Percentiles rank a stretch among this genome's conserved stretches.
Evolutionary conservation across 2,113 vertebrate genomes (phyloP).

Genomic region (Perccottus glenii): DNA sequence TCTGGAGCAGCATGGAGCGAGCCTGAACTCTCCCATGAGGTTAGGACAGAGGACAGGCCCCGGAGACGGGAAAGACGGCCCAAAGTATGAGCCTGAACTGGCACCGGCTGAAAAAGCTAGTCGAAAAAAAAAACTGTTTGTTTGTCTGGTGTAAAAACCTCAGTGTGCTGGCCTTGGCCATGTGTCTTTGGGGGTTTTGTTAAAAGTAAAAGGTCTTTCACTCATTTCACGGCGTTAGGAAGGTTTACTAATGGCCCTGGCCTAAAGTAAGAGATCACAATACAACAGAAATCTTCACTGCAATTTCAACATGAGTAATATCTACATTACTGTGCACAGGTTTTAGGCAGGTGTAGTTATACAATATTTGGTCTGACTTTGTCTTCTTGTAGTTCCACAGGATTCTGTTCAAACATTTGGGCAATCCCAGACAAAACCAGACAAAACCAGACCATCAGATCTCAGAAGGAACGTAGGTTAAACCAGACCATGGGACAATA

Average conservation of each 20-base stretch:
- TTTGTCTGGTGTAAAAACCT: conserved; percentile 44
- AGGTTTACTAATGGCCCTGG: conserved; percentile 10
- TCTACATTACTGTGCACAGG: too few species aligned
- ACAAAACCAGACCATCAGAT: too few species aligned
- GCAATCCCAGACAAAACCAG: too few species aligned
- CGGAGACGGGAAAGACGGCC: conserved; percentile 62
- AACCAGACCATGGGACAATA: too few species aligned
- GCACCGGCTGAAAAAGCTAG: conserved; percentile 21
- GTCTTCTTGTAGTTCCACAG: too few species aligned
- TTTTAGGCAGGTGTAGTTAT: too few species aligned
- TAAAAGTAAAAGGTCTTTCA: conserved; percentile 23
- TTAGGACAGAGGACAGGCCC: conserved; percentile 67
- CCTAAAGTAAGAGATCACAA: not conserved
- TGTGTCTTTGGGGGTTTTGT: conserved; percentile 2
- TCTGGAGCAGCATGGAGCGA: conserved; percentile 60
- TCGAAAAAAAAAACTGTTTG: conserved; percentile 49
- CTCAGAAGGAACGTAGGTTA: too few species aligned
- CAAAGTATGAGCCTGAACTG: conserved; percentile 57
- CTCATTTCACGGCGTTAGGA: conserved; percentile 14
- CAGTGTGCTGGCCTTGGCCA: conserved; percentile 44
- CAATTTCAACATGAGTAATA: too few species aligned
- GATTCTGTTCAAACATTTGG: too few species aligned
- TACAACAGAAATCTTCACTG: not conserved
- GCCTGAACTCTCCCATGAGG: conserved; percentile 79
- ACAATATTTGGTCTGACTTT: too few species aligned